These are phyloP conservation scores for Cordilura impudica DNA, from an alignment of 2,888 invertebrate species.

Conservation along the genomic window DNA sequence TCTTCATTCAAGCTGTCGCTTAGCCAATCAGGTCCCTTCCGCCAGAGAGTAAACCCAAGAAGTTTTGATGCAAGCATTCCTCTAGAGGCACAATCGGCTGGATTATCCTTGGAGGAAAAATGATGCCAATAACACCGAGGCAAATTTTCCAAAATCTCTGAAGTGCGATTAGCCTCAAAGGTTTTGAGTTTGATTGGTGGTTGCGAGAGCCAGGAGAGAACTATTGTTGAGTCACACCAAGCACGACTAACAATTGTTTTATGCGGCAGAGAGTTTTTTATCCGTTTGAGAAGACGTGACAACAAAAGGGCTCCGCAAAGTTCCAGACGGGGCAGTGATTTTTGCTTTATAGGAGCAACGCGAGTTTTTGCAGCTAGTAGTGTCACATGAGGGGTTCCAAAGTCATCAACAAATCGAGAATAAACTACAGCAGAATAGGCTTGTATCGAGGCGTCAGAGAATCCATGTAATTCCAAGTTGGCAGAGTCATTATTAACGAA, in stretches of 20 bases:
- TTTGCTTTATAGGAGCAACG: slow-evolving; percentile 28
- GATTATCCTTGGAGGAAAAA: no score
- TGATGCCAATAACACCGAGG: no score
- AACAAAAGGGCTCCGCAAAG: slow-evolving; percentile 27
- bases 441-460: slow-evolving; percentile 21
- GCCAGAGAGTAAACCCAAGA: no score
- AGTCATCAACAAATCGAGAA: not conserved
- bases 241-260: not conserved
- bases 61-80: no score
- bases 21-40: no score
- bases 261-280: slow-evolving; percentile 2
- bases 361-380: slow-evolving; percentile 27
- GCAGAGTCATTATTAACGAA: not conserved
- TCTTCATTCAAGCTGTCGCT: no score
- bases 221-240: slow-evolving; percentile 42
- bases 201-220: slow-evolving; percentile 23
- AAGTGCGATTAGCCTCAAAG: slow-evolving; percentile 23
- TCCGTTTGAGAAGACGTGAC: slow-evolving; percentile 22
- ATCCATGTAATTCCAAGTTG: slow-evolving; percentile 2
- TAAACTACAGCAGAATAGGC: slow-evolving; percentile 22
- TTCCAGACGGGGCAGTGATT: slow-evolving; percentile 10
- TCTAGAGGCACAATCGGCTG: no score
- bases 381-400: not conserved
- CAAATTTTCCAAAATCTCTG: slow-evolving; percentile 37
- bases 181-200: slow-evolving; percentile 22